Evolutionary conservation across 2,888 invertebrate genomes (phyloP), one percentile per base, ranked within the genome.

Genomic region (Habrosyne pyritoides): DNA sequence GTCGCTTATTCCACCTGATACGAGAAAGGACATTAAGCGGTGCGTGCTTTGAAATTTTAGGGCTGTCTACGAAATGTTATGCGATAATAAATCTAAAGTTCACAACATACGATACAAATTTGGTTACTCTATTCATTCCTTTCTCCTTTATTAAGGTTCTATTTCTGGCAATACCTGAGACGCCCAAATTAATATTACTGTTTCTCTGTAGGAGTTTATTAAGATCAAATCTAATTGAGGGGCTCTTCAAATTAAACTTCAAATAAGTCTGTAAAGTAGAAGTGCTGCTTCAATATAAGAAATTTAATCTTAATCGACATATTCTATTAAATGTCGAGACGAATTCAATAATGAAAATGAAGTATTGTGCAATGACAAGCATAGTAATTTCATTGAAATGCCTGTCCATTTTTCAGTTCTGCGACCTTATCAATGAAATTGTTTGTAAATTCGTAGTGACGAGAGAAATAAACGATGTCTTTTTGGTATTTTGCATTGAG

Each of bases 41-140:
- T 18, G 42, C 28, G 50, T 18, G 21, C 28, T 28, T 50, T 28
- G 50, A 50, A 50, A 50, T 18, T 28, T 21, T 30, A 50, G 50
- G 50, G 50, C 21, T 50, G 50, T 21, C 26, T 42, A 18, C 12
- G 18, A 18, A 28, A 21, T 50, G 14, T n/a, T 30, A 30, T 50
- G 14, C 28, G 10, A 48, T 10, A n/a, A 24, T 14, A 22, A 8
- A 10, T 6, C 8, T 28, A 22, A n/a, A n/a, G n/a, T n/a, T n/a
- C 10, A 8, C 28, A 28, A 28, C 8, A 28, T 28, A 28, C 28
- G 0, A 28, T 28, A 28, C 8, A 28, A n/a, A n/a, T n/a, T n/a
- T n/a, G n/a, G n/a, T n/a, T n/a, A n/a, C n/a, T n/a, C n/a, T n/a
- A n/a, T n/a, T n/a, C n/a, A n/a, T n/a, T n/a, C n/a, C n/a, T n/a